Evolutionary conservation across 2,113 vertebrate genomes (phyloP).

Genomic region (Colius striatus): DNA sequence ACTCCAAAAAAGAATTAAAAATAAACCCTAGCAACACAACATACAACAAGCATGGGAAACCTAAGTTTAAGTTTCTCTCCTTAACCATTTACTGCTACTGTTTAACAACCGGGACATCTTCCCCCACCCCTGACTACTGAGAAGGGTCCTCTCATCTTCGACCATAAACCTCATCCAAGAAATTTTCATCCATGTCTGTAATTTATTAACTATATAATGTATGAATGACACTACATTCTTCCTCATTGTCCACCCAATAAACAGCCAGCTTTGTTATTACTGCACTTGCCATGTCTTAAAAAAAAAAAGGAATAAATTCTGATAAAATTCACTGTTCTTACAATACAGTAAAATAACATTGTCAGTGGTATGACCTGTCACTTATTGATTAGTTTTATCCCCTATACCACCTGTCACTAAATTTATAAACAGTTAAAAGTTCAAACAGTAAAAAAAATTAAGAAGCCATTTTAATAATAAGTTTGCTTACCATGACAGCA

Average conservation of each 20-base stretch:
- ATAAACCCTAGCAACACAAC: neutral
- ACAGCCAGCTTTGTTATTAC: neutral
- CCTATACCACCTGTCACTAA: neutral
- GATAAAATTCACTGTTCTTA: neutral
- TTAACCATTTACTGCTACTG: neutral
- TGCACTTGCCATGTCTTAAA: neutral
- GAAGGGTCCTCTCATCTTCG: constrained; percentile 10
- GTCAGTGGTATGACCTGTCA: neutral
- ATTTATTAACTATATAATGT: neutral
- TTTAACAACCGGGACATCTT: neutral
- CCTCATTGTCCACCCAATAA: neutral
- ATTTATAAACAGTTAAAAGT: neutral
- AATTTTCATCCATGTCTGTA: neutral
- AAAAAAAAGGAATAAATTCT: neutral
- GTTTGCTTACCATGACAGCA: neutral
- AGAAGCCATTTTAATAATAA: neutral
- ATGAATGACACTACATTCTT: neutral
- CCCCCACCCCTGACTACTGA: neutral
- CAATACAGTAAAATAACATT: neutral
- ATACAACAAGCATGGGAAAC: neutral
- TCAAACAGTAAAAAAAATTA: neutral
- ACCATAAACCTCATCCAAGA: neutral
- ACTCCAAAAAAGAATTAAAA: neutral
- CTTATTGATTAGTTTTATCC: neutral
- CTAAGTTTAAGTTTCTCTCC: neutral